Percentiles rank a stretch among this genome's conserved stretches.
Evolutionary conservation across 2,113 vertebrate genomes (phyloP).

Genomic region (Sapayoa aenigma): DNA sequence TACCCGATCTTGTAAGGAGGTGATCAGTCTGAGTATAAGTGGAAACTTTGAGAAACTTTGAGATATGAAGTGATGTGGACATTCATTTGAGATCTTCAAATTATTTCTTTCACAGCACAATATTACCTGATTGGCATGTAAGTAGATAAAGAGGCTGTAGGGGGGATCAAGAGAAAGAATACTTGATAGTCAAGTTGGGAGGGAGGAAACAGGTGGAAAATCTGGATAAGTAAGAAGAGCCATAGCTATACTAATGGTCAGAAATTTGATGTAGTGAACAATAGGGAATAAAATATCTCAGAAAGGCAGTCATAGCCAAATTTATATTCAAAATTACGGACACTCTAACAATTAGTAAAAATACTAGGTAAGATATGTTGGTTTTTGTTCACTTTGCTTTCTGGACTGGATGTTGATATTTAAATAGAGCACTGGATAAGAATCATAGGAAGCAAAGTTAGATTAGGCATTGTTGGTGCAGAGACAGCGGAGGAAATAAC

Average conservation of each 20-base stretch:
- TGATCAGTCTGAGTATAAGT: background rate
- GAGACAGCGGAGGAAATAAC: conserved; percentile 26
- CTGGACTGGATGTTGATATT: background rate
- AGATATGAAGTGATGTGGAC: background rate
- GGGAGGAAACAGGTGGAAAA: background rate
- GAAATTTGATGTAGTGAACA: background rate
- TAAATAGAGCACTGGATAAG: background rate
- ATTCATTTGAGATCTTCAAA: background rate
- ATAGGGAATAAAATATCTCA: background rate
- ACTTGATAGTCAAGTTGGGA: background rate
- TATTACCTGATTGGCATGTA: background rate
- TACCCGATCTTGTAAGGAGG: background rate
- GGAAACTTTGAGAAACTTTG: background rate
- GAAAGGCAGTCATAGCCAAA: background rate
- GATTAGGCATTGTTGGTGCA: conserved; percentile 19
- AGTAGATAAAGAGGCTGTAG: background rate
- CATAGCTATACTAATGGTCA: background rate
- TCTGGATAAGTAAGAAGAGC: background rate
- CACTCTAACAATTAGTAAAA: background rate
- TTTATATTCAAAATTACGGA: background rate
- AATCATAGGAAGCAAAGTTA: conserved; percentile 44
- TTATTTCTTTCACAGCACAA: background rate
- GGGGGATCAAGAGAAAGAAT: background rate
- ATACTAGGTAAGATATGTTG: background rate
- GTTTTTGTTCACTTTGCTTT: background rate